Conservation (phyloP, 1,140 invertebrate genomes). For the Cardiocondyla obscurior region DNA sequence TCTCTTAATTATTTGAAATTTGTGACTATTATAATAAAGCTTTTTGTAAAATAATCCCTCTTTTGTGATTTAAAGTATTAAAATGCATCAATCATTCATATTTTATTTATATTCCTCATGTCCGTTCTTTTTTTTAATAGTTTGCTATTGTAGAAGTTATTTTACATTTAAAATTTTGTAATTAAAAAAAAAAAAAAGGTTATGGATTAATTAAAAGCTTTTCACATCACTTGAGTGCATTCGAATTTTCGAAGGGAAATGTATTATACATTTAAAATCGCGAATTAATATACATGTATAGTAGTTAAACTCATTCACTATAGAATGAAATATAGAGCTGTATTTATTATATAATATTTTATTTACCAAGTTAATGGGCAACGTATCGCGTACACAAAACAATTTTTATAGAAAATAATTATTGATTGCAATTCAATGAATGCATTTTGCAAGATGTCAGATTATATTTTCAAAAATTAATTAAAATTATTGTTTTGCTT, state of each 20-base stretch:
- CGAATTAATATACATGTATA: neutral
- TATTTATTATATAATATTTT: neutral
- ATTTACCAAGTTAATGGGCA: constrained; percentile 1
- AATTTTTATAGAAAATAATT: neutral
- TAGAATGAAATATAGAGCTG: neutral
- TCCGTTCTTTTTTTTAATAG: neutral
- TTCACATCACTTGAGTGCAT: neutral
- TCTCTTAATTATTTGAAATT: neutral
- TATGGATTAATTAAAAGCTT: neutral
- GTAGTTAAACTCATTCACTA: neutral
- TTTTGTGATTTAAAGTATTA: neutral
- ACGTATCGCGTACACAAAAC: neutral
- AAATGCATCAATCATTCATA: neutral
- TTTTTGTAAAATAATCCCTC: neutral
- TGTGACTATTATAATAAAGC: neutral
- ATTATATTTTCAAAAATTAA: neutral
- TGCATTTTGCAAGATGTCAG: neutral
- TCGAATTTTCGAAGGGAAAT: neutral
- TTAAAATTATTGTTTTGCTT: neutral
- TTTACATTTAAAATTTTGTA: neutral
- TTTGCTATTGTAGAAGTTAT: neutral
- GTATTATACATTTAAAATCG: neutral
- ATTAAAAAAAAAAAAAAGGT: neutral
- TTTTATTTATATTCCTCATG: neutral
- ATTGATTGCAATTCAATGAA: neutral